Conservation (phyloP, 2,888 invertebrate species). For the Hipparchia semele region DNA sequence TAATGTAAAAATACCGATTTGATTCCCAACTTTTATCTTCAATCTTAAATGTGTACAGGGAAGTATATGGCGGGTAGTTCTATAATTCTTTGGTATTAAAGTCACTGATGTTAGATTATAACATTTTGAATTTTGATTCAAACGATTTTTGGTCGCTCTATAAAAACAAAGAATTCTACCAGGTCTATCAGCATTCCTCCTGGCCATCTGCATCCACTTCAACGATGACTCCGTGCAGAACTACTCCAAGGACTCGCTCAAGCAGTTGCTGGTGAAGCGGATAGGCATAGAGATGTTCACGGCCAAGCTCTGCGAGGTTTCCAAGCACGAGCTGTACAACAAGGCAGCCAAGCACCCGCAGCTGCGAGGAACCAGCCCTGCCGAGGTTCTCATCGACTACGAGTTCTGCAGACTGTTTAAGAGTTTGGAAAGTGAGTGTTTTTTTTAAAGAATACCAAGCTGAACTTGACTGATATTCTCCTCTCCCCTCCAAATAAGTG, state of each 20-base stretch:
- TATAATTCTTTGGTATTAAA: too few species aligned
- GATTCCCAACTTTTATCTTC: too few species aligned
- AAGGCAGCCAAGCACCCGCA: conserved; percentile 97
- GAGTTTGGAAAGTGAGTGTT: conserved; percentile 85
- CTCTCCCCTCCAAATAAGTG: too few species aligned
- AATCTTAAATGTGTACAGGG: too few species aligned
- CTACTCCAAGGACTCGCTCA: conserved; percentile 87
- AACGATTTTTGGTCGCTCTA: too few species aligned
- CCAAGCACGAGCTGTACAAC: conserved; percentile 95
- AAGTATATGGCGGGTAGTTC: too few species aligned
- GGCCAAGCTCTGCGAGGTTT: conserved; percentile 92
- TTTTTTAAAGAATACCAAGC: too few species aligned
- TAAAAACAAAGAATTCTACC: background rate
- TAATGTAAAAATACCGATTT: too few species aligned
- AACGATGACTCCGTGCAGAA: conserved; percentile 91
- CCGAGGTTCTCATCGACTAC: conserved; percentile 94
- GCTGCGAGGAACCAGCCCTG: conserved; percentile 87
- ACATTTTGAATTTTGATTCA: too few species aligned
- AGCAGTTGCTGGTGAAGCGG: conserved; percentile 90
- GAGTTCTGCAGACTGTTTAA: conserved; percentile 97
- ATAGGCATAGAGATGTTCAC: conserved; percentile 95
- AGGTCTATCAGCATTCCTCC: conserved; percentile 92
- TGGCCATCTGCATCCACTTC: conserved; percentile 95
- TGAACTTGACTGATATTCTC: too few species aligned
- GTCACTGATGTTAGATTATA: too few species aligned